Evolutionary conservation across 2,797 vertebrate genomes (phyloP), one percentile per base, ranked within the genome.

Genomic region (Tokudaia muenninki): DNA sequence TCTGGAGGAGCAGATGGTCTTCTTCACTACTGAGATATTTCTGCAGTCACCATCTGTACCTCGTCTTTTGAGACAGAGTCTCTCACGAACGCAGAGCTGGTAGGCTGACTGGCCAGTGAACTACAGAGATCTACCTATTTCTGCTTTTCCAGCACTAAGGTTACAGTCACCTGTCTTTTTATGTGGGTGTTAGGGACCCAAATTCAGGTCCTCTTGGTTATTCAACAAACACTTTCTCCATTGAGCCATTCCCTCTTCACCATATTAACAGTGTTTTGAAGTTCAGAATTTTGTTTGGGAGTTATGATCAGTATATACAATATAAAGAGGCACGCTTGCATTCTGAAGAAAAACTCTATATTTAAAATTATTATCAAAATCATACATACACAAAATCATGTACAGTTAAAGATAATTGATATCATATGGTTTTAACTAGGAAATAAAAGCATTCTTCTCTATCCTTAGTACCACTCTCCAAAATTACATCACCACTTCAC

Each of bases 321-420:
- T 37, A 57, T 19, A 77, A 67, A 91, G 59, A 92, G 52, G 44
- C 11, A 52, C 57, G 7, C 5, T 78, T 88, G 37, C 6, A 21
- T 95, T 87, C 59, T 93, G 50, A 80, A 94, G 70, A 80, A 93
- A 91, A 93, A 47, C 75, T 79, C 72, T 41, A 65, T 75, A 26
- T 77, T 80, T 67, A 31, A 65, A 65, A 22, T 61, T 86, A 77
- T 87, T 92, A 87, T 87, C 57, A 75, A 82, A 90, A 44, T 90
- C 87, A 65, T 44, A 74, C 57, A 81, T 70, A 67, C 24, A 77
- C 24, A 77, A 77, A 77, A 77, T 47, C 24, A 47, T 1, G 57
- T 70, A 52, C 72, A 41, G 26, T 82, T 92, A 24, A 83, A 90
- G 59, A 72, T 74, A 92, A 44, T 29, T 82, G 67, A 63, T 74